These are phyloP conservation scores for Camelus dromedarius DNA, from an alignment of 2,113 vertebrate genomes.

Conservation along the genomic window DNA sequence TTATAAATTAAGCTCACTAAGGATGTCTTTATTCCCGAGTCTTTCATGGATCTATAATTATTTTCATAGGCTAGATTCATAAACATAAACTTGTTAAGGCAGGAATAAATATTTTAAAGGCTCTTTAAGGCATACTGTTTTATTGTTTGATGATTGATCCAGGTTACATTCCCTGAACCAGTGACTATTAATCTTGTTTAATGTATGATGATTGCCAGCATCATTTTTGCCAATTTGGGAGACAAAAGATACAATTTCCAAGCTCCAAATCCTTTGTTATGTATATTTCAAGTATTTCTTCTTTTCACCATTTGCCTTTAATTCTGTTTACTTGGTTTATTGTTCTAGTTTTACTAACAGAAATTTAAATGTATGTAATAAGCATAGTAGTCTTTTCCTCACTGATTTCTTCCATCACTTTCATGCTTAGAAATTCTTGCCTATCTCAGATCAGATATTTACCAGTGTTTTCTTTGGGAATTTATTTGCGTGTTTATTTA, in stretches of 20 bases:
- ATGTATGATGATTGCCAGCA: background rate
- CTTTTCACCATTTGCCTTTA: constrained; percentile 46
- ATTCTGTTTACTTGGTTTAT: background rate
- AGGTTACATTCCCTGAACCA: background rate
- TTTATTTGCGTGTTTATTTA: background rate
- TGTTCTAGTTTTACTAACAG: background rate
- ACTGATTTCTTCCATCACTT: background rate
- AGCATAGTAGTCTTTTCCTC: background rate
- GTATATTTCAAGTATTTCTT: constrained; percentile 17
- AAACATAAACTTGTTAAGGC: constrained; percentile 33
- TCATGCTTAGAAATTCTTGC: constrained; percentile 21
- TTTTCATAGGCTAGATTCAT: constrained; percentile 54
- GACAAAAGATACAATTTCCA: background rate
- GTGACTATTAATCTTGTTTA: background rate
- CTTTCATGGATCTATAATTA: background rate
- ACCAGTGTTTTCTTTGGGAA: constrained; percentile 33
- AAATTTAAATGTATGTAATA: background rate
- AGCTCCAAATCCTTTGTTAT: background rate
- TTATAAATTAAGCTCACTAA: constrained; percentile 11
- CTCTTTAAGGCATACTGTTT: background rate
- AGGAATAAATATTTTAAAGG: constrained; percentile 32
- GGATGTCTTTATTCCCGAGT: background rate
- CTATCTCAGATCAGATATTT: background rate
- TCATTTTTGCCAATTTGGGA: constrained; percentile 20
- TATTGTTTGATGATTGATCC: background rate